Evolutionary conservation across 2,113 vertebrate genomes (phyloP), one percentile per base, ranked within the genome.

Genomic region (Eublepharis macularius): DNA sequence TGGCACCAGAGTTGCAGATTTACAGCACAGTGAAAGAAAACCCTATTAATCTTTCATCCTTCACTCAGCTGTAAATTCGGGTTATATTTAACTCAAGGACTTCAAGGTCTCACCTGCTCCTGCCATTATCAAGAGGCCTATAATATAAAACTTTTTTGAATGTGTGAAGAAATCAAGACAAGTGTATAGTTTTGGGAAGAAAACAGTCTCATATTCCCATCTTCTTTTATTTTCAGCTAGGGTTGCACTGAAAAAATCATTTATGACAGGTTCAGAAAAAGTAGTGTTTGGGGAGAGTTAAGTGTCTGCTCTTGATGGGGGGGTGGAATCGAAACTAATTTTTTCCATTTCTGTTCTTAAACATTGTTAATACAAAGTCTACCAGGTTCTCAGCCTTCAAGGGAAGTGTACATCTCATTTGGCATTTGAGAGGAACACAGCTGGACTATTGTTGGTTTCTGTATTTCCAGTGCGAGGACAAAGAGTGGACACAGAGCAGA

Each of bases 1-100:
- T 86, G 76, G 76, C 83, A 47, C 84, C 75, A 80, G 12, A 66
- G 69, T 79, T 91, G 88, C 89, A 83, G 83, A 93, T 91, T 91
- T 90, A 91, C 6, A 39, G 80, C 74, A 86, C 68, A 73, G 81
- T 89, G 82, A 85, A 92, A 90, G 88, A 92, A 89, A 93, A 87
- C 79, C 79, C 77, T 90, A 92, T 92, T 93, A 87, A 93, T 92
- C 87, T 89, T 78, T 78, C 76, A 90, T 60, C 69, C 91, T 93
- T 95, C 92, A 93, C 89, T 90, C 82, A 60, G 82, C 88, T 90
- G 60, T 91, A 95, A 94, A 94, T 93, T 75, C 76, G 6, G 0
- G 79, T 73, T 70, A 82, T 92, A 92, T 94, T 94, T 92, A 95
- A 94, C 84, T 94, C 88, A 86, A 85, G 76, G 34, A 21, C 81